These are phyloP conservation scores for Hydrochoerus hydrochaeris DNA, from an alignment of 2,113 vertebrate genomes.

Conservation along the genomic window DNA sequence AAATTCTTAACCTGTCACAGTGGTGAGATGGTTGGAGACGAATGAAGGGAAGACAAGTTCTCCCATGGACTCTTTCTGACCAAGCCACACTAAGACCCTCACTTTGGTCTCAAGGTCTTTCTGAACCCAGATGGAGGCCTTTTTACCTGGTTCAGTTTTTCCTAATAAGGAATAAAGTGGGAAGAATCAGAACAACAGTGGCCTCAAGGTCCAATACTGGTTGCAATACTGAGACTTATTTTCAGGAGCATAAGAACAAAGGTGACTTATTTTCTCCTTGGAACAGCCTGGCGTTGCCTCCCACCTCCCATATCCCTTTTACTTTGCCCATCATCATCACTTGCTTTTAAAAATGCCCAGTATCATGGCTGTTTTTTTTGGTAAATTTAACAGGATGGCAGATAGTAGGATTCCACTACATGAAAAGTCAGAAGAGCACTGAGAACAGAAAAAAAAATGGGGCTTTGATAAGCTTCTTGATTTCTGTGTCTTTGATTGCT, in stretches of 20 bases:
- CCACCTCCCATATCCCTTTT: too few species aligned
- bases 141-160: not conserved
- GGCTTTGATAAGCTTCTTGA: not conserved
- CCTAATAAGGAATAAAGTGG: not conserved
- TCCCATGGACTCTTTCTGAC: not conserved
- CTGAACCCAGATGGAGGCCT: not conserved
- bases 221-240: not conserved
- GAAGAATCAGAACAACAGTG: not conserved
- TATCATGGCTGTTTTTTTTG: not conserved
- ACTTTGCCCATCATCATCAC: not conserved
- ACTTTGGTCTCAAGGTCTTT: not conserved
- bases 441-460: not conserved
- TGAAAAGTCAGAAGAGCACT: not conserved
- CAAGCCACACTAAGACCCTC: too few species aligned
- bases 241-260: not conserved
- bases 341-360: not conserved
- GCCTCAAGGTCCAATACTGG: not conserved
- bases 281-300: not conserved
- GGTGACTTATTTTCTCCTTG: rapidly evolving
- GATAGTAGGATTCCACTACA: not conserved
- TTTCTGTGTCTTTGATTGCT: not conserved
- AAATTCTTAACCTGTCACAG: not conserved
- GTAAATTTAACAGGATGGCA: not conserved
- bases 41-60: not conserved
- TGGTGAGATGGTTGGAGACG: not conserved